Percentiles rank a stretch among this genome's conserved stretches.
These are phyloP conservation scores for Gephyroberyx darwinii DNA, from an alignment of 2,797 vertebrate genomes.

Conservation along the genomic window DNA sequence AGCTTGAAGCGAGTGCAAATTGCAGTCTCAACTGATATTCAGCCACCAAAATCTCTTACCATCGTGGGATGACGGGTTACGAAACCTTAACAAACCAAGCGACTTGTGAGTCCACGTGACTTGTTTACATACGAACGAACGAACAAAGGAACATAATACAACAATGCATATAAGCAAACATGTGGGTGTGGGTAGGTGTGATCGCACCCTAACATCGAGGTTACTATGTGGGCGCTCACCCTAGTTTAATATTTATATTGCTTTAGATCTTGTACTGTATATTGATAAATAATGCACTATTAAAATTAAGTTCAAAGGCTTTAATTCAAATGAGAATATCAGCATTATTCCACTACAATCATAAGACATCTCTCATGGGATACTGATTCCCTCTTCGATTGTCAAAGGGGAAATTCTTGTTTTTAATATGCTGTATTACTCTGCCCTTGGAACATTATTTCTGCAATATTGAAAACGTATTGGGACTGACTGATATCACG, in stretches of 20 bases:
- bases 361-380: constrained; percentile 4
- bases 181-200: too few relatives aligned
- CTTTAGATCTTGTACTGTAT: neutral
- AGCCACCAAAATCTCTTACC: too few relatives aligned
- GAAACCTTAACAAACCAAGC: too few relatives aligned
- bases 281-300: neutral
- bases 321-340: neutral
- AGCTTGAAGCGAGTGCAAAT: too few relatives aligned
- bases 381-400: constrained; percentile 7
- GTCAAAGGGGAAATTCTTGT: neutral
- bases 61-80: too few relatives aligned
- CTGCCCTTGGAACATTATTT: constrained; percentile 10
- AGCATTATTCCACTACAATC: neutral
- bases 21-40: too few relatives aligned
- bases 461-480: constrained; percentile 8
- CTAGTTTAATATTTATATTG: constrained; percentile 14
- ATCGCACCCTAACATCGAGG: too few relatives aligned
- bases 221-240: neutral
- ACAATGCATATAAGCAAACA: too few relatives aligned
- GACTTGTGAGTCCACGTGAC: too few relatives aligned
- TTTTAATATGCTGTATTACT: neutral
- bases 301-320: too few relatives aligned
- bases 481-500: constrained; percentile 1
- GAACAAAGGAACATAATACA: too few relatives aligned
- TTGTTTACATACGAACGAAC: too few relatives aligned